Conservation (phyloP, 2,888 invertebrate species). For the Volucella bombylans region DNA sequence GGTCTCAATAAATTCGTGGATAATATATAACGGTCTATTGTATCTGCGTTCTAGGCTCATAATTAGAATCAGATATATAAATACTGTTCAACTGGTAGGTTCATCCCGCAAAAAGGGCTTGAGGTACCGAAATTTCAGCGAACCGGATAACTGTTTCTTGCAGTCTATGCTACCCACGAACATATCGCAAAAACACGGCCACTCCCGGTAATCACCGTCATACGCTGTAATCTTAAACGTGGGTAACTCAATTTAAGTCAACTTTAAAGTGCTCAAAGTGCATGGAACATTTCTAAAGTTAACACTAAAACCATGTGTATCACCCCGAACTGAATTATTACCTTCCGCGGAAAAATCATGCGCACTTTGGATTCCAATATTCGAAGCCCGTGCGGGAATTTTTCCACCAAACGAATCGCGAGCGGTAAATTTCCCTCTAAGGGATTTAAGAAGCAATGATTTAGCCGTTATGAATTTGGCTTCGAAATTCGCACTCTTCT, state of each 20-base stretch:
- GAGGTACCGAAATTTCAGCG: conserved; percentile 1
- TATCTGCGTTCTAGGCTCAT: conserved; percentile 18
- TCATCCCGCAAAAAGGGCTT: conserved; percentile 30
- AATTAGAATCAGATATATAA: background rate
- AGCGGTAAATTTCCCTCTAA: background rate
- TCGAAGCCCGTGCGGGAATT: too few relatives aligned
- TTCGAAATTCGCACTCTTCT: background rate
- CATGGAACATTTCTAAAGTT: background rate
- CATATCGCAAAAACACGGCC: conserved; percentile 28
- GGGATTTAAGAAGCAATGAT: background rate
- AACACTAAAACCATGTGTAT: background rate
- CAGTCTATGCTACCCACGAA: conserved; percentile 14
- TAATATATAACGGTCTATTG: conserved; percentile 21
- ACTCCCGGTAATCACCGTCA: conserved; percentile 15
- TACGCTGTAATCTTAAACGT: conserved; percentile 10
- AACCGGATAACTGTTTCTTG: conserved; percentile 12
- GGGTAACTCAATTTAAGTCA: background rate
- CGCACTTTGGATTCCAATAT: background rate
- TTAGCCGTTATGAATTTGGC: conserved; percentile 1
- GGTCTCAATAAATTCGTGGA: conserved; percentile 11
- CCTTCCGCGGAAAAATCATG: background rate
- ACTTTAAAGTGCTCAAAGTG: background rate
- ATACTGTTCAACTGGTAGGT: conserved; percentile 17
- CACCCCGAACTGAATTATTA: background rate
- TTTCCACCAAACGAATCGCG: conserved; percentile 2